Conservation (phyloP, 30 jellyfish, hydroid and myxozoan genomes). For the Mastigias papua region DNA sequence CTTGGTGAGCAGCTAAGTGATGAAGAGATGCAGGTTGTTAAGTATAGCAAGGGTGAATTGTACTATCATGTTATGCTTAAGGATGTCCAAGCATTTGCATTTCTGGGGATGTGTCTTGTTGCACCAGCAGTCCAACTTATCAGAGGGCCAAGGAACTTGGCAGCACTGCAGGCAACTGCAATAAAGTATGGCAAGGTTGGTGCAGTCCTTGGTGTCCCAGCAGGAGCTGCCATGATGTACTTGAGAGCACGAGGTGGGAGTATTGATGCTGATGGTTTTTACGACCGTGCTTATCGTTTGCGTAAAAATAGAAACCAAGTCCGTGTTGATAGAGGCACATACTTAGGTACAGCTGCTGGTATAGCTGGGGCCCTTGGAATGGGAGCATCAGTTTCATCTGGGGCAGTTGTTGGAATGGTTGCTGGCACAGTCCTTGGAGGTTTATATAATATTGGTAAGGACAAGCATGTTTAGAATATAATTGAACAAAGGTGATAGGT, state of each 20-base stretch:
- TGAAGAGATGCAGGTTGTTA: slow-evolving; percentile 68
- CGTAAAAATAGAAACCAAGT: slow-evolving; percentile 82
- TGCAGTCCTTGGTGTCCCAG: slow-evolving; percentile 77
- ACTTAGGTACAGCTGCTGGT: slow-evolving; percentile 69
- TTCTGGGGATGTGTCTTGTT: slow-evolving; percentile 75
- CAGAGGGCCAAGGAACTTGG: slow-evolving; percentile 67
- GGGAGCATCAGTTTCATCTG: slow-evolving; percentile 75
- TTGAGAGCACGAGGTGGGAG: slow-evolving; percentile 44
- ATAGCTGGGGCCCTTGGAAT: slow-evolving; percentile 65
- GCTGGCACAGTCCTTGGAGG: slow-evolving; percentile 65
- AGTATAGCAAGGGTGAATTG: slow-evolving; percentile 68
- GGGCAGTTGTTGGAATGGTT: slow-evolving; percentile 76
- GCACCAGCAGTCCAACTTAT: slow-evolving; percentile 83
- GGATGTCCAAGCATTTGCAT: slow-evolving; percentile 84
- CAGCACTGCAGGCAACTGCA: slow-evolving; percentile 67
- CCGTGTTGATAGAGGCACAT: slow-evolving; percentile 69
- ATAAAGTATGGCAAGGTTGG: slow-evolving; percentile 80
- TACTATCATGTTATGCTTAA: slow-evolving; percentile 79
- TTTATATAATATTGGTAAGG: slow-evolving; percentile 41
- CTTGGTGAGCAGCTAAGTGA: slow-evolving; percentile 78
- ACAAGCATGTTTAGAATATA: slow-evolving; percentile 40
- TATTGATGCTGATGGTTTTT: slow-evolving; percentile 57
- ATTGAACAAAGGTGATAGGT: background rate
- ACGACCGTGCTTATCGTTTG: slow-evolving; percentile 79
- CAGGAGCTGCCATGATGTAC: slow-evolving; percentile 79